Percentiles rank a stretch among this genome's conserved stretches.
phyloP scores from a whole-genome alignment of 2,888 invertebrate species.

The Cantharis flavilabris region DNA sequence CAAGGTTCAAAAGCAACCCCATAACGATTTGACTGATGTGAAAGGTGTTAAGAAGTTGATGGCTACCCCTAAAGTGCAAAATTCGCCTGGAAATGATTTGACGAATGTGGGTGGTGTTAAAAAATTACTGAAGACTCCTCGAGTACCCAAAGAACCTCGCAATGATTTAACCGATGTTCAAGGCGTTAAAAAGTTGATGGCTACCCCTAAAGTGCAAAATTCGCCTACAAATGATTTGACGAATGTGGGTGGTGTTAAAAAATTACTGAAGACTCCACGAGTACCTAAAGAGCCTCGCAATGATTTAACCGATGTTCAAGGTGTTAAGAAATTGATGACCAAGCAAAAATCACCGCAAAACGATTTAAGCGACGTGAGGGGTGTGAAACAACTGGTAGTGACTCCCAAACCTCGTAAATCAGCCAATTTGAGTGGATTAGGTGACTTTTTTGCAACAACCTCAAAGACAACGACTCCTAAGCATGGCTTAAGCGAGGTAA shows the following conservation, averaged over 20 bases:
- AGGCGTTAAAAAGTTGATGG: constrained; percentile 22
- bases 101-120: constrained; percentile 24
- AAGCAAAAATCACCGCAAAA: constrained; percentile 43
- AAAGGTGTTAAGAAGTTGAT: constrained; percentile 21
- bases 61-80: constrained; percentile 22
- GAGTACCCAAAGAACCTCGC: constrained; percentile 21
- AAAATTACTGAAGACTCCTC: constrained; percentile 38
- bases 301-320: constrained; percentile 18
- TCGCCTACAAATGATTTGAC: constrained; percentile 50
- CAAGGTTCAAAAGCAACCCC: constrained; percentile 29
- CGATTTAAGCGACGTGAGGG: constrained; percentile 52
- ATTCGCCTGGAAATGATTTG: constrained; percentile 50
- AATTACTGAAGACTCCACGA: constrained; percentile 38
- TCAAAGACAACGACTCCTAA: not conserved
- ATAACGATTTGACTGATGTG: not conserved
- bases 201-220: constrained; percentile 26
- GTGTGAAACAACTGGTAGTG: constrained; percentile 50
- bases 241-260: constrained; percentile 25
- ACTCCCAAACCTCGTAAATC: constrained; percentile 21
- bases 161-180: constrained; percentile 19
- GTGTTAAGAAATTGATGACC: constrained; percentile 18
- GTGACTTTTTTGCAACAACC: too few species aligned
- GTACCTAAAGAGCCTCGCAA: constrained; percentile 26
- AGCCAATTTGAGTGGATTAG: too few species aligned
- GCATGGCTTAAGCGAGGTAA: constrained; percentile 31